Percentiles rank a stretch among this genome's conserved stretches.
Conservation (phyloP, 2,113 vertebrate species). For the Oplegnathus fasciatus region DNA sequence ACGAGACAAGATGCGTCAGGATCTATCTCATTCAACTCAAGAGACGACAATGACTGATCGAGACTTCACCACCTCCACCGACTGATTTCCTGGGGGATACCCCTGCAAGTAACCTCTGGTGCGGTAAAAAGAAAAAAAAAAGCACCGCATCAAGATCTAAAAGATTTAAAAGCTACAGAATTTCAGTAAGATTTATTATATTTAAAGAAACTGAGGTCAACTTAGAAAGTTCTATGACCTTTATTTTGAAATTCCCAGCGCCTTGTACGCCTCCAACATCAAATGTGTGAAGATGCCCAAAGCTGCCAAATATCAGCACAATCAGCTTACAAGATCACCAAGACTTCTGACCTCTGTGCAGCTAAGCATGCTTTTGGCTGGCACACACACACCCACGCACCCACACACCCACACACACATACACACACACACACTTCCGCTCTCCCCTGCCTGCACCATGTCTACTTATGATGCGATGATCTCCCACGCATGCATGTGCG, state of each 20-base stretch:
- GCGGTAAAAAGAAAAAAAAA: not conserved
- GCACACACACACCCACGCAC: slow-evolving; percentile 17
- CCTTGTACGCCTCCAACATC: not conserved
- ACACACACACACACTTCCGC: not conserved
- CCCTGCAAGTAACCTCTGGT: not conserved
- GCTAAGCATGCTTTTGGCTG: not conserved
- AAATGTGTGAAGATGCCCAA: not conserved
- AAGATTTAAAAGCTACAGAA: not conserved
- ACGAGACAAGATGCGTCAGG: not conserved
- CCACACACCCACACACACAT: slow-evolving; percentile 11
- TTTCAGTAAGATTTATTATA: not conserved
- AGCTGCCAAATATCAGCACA: slow-evolving; percentile 24
- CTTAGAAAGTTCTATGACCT: not conserved
- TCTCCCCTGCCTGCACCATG: not conserved
- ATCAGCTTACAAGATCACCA: not conserved
- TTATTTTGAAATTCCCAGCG: slow-evolving; percentile 4
- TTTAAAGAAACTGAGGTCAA: not conserved
- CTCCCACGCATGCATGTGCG: slow-evolving; percentile 44
- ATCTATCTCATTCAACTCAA: not conserved
- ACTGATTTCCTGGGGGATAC: not conserved
- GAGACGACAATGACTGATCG: not conserved
- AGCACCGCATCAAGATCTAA: not conserved
- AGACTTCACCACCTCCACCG: not conserved
- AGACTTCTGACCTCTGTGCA: slow-evolving; percentile 6
- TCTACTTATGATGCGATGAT: slow-evolving; percentile 10